Base-by-base conservation (phyloP, 2,113 vertebrate genomes). In the Orthonyx spaldingii region DNA sequence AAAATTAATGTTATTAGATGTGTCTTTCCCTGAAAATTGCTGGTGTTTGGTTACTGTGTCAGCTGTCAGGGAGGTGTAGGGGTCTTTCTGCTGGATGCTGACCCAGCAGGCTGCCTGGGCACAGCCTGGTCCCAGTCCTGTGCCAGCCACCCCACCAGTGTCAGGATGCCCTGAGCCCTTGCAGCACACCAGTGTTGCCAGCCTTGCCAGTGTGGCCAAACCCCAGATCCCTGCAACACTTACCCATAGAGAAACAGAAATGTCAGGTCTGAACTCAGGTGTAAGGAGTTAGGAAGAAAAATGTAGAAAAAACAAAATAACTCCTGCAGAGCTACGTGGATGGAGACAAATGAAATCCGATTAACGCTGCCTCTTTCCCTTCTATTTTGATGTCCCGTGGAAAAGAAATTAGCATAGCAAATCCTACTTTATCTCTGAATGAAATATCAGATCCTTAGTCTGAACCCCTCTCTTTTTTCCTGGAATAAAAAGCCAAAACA, bases 81-180 rank as follows among this genome's bases (percentile, higher is more conserved):
- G 79, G 42, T 70, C 32, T 70, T 56, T 96, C 95, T 97, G 89
- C 81, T 92, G 94, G 86, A 95, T 42, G 84, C 94, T 95, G 96
- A 97, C 93, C 97, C 35, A 2, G 79, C 92, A 96, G 94, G 83
- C 80, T 91, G 69, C 90, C 90, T 95, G 87, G 63, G 50, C 82
- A 94, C 63, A 93, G 95, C 52, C 77, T 35, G n/a, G 90, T 92
- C 91, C 70, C 30, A 32, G 71, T 88, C 84, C 74, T 9, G 5
- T 15, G 68, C 97, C 98, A 98, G 98, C 98, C 98, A 98, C 96
- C 98, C 81, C 32, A 42, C 93, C 57, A 95, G 91, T 90, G 88
- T 91, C 66, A 87, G 97, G 97, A 97, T 94, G 90, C 96, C 97
- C 97, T 93, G 95, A 97, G 90, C 92, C 96, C 98, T 97, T 94